Evolutionary conservation across 2,113 vertebrate species (phyloP), one percentile per base, ranked within the genome.

Genomic region (Sander vitreus): DNA sequence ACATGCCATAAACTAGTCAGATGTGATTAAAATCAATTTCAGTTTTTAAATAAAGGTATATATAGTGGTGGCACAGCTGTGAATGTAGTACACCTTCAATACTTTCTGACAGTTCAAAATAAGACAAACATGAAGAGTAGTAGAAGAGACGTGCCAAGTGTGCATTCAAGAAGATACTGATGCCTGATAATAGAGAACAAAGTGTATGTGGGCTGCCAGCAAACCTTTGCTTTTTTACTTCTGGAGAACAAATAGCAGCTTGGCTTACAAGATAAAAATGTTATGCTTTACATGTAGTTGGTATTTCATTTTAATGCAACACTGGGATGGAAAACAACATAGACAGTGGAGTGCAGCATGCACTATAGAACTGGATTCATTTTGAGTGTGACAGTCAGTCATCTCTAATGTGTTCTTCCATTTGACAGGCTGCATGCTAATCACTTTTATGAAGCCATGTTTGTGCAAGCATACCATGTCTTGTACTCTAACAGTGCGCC

Each of bases 401-500:
- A 78, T 57, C 73, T 85, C 86, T 74, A 83, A 91, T 70, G 55
- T 65, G 58, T 58, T 71, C 85, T 66, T 83, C 18, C 18, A 7
- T 73, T 30, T 81, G 88, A 93, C 90, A 91, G 83, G 36, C 72
- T 91, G 88, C 91, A 75, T 45, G 76, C 84, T 90, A 74, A 89
- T 91, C 88, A 90, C 83, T 90, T 91, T 91, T 67, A 76, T 55
- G 73, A 84, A 84, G 76, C 39, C 53, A 36, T 66, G 77, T 89
- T 93, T 89, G 78, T 90, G 88, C 84, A 84, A 90, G 79, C 86
- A 30, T 88, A 85, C 78, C 83, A 83, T 78, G 72, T 91, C 79
- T 87, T 60, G n/a, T 69, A 4, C 66, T n/a, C 57, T 15, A 53
- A 78, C 39, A 43, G 33, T 33, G 33, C 6, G 64, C 71, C 59